Evolutionary conservation across 2,113 vertebrate genomes (phyloP).

Genomic region (Dicrurus megarhynchus): DNA sequence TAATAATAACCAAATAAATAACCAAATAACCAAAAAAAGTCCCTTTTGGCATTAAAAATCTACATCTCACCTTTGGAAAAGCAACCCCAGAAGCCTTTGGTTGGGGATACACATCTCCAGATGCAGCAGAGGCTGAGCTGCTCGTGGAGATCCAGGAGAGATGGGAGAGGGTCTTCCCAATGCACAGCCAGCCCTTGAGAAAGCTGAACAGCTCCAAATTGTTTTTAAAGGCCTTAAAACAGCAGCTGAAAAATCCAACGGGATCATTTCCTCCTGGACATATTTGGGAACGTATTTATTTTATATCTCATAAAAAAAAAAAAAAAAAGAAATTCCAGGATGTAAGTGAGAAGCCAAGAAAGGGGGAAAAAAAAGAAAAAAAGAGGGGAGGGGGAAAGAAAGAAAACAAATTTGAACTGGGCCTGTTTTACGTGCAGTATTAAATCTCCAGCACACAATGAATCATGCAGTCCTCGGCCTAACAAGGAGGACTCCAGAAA

Average conservation of each 20-base stretch:
- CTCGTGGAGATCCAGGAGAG: fast-evolving
- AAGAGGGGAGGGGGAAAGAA: background rate
- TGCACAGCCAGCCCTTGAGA: background rate
- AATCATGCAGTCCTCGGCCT: slow-evolving; percentile 12
- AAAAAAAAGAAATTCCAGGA: background rate
- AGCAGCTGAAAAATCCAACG: background rate
- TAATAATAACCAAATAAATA: too few species aligned
- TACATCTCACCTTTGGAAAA: background rate
- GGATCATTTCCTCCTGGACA: slow-evolving; percentile 39
- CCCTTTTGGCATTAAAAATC: background rate
- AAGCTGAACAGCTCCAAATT: background rate
- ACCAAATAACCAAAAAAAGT: background rate
- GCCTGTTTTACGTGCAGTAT: slow-evolving; percentile 43
- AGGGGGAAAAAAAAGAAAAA: background rate
- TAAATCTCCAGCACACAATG: slow-evolving; percentile 58
- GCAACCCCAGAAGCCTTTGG: background rate
- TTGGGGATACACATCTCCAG: fast-evolving
- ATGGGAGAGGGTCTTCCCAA: background rate
- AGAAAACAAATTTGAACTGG: slow-evolving; percentile 54
- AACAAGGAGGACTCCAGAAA: slow-evolving; percentile 61
- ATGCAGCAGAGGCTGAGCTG: background rate
- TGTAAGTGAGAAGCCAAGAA: background rate
- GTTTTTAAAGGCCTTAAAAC: background rate
- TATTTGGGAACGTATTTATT: slow-evolving; percentile 47
- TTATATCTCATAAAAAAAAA: background rate